Evolutionary conservation across 2,113 vertebrate species (phyloP).

Genomic region (Dicrurus megarhynchus): DNA sequence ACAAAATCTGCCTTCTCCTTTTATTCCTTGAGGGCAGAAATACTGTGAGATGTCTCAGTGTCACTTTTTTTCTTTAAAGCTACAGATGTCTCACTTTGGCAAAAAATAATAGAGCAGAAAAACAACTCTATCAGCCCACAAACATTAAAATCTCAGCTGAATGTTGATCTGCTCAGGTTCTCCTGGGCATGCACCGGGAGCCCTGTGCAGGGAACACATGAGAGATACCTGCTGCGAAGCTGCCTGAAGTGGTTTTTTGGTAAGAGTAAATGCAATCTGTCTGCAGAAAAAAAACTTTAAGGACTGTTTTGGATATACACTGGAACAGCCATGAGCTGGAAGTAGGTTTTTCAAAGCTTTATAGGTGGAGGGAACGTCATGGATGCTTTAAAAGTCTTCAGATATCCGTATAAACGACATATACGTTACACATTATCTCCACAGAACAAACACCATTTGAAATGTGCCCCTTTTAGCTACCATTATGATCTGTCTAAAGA

Average conservation of each 20-base stretch:
- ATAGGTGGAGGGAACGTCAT: background rate
- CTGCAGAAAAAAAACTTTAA: background rate
- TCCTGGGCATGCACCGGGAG: background rate
- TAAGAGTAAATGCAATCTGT: background rate
- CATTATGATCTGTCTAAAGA: constrained; percentile 42
- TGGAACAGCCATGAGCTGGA: background rate
- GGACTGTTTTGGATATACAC: background rate
- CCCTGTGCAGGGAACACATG: background rate
- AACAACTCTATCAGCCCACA: background rate
- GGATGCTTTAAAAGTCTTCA: constrained; percentile 14
- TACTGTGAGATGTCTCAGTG: background rate
- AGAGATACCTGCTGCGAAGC: background rate
- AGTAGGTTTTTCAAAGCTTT: background rate
- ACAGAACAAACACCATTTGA: constrained; percentile 18
- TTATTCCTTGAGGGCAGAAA: background rate
- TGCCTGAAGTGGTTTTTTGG: background rate
- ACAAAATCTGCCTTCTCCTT: background rate
- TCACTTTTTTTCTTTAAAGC: background rate
- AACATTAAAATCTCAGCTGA: background rate
- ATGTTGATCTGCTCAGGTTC: background rate
- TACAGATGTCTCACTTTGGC: background rate
- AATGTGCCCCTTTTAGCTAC: constrained; percentile 16
- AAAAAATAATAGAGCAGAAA: background rate
- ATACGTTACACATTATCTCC: background rate
- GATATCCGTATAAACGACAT: background rate